phyloP scores from a whole-genome alignment of 2,797 vertebrate species.

The Parauchenoglanis ngamensis region DNA sequence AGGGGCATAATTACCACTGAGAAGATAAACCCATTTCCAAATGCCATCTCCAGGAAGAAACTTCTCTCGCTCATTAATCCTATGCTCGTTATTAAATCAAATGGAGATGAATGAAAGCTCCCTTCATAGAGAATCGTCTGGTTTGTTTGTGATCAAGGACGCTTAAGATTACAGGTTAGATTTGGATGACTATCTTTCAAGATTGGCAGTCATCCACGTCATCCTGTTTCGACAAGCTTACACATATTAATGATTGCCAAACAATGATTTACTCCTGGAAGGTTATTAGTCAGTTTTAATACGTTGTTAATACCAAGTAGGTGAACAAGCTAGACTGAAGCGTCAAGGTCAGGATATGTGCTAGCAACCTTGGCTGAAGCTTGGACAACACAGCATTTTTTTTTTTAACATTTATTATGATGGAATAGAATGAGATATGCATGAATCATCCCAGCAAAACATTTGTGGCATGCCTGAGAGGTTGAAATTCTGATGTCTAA shows the following conservation, averaged over 20 bases:
- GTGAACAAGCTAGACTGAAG: conserved; percentile 6
- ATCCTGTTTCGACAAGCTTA: not conserved
- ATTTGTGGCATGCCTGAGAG: not conserved
- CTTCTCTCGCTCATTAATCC: not conserved
- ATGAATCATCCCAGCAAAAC: not conserved
- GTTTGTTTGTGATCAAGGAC: conserved; percentile 18
- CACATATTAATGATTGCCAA: not conserved
- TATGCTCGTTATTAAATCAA: conserved; percentile 22
- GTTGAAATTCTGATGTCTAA: not conserved
- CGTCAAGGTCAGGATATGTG: conserved; percentile 50
- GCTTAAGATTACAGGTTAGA: conserved; percentile 29
- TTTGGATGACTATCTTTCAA: conserved; percentile 11
- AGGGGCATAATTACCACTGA: conserved; percentile 19
- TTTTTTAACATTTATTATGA: not conserved
- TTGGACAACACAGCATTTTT: not conserved
- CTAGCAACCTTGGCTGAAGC: not conserved
- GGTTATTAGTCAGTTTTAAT: not conserved
- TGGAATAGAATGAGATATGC: not conserved
- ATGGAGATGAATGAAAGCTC: not conserved
- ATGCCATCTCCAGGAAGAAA: conserved; percentile 7
- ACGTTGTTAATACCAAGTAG: not conserved
- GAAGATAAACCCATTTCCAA: conserved; percentile 23
- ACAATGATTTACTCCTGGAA: not conserved
- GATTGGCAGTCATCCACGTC: not conserved
- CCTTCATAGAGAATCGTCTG: not conserved